Conservation (phyloP, 2,113 vertebrate genomes). For the Dryoscopus gambensis region DNA sequence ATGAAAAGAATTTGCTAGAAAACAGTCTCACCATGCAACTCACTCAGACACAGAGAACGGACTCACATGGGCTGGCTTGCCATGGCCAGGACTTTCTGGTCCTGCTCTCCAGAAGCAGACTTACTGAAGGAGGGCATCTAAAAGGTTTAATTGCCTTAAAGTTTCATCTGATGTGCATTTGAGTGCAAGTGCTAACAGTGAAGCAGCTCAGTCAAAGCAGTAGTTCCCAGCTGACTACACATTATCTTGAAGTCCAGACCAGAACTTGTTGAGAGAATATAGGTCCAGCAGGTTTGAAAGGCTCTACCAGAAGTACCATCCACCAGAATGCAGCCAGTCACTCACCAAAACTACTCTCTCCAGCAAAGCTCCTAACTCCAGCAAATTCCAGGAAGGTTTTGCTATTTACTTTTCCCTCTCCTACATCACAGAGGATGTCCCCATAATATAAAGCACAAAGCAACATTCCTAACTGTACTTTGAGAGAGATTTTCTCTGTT, state of each 20-base stretch:
- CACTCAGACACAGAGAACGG: not conserved
- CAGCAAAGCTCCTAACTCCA: not conserved
- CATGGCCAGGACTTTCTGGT: not conserved
- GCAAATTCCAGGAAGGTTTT: not conserved
- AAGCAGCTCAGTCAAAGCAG: not conserved
- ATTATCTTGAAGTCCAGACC: not conserved
- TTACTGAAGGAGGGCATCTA: not conserved
- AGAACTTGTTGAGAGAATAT: not conserved
- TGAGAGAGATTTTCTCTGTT: not conserved
- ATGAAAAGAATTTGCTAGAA: not conserved
- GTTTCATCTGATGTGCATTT: not conserved
- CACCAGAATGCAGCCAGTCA: not conserved
- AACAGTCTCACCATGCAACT: not conserved
- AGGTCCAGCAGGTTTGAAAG: not conserved
- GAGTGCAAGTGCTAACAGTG: fast-evolving
- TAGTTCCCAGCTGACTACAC: not conserved
- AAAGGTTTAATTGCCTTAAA: not conserved
- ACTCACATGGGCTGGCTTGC: not conserved
- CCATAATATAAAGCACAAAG: not conserved
- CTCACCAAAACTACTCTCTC: not conserved
- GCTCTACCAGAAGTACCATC: not conserved
- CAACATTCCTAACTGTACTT: not conserved
- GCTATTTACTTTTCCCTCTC: not conserved
- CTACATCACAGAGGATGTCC: not conserved
- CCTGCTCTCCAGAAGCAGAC: not conserved